Base-by-base conservation (phyloP, 2,797 vertebrate species). In the Apogon hyalosoma region DNA sequence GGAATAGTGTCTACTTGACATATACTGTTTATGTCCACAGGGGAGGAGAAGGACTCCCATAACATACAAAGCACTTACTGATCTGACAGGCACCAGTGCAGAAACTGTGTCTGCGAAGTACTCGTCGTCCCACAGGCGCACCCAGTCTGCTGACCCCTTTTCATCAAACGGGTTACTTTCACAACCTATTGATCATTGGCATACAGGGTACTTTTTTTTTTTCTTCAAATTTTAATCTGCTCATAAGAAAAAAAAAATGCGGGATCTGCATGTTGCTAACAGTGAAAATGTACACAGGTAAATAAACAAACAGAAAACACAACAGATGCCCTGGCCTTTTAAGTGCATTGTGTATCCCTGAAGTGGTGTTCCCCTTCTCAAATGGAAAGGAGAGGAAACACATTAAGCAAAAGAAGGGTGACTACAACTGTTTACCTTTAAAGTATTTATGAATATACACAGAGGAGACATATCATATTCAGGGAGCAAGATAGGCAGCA, bases 341-440 rank as follows among this genome's bases (percentile, higher is more conserved):
- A 85, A 86, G 83, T 84, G 85, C 84, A 70, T 66, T 77, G 86
- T 79, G 84, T 77, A 54, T 88, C 84, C 83, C 88, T 85, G 48
- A 90, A 88, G 84, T 90, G 82, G 72, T 73, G 52, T 45, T 66
- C 19, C 40, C 19, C 50, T 58, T 70, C 63, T 63, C 36, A 68
- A 54, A 77, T 56, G 53, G 64, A 76, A 67, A 47, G 11, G 28
- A 50, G 40, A 50, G 12, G 16, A 41, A 39, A 38, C 15, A 18
- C 2, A 36, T 52, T 45, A 59, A 39, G 36, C 42, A 36, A 24
- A 31, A 47, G 28, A 21, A 43, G 33, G 48, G 43, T 72, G 33
- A 71, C 48, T 58, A 68, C 11, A 4, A 58, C 40, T 64, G 12
- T 50, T 54, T 41, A 28, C 16, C 10, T 10, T 65, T 75, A 1